Evolutionary conservation across 2,797 vertebrate species (phyloP), one percentile per base, ranked within the genome.

Genomic region (Pampus argenteus): DNA sequence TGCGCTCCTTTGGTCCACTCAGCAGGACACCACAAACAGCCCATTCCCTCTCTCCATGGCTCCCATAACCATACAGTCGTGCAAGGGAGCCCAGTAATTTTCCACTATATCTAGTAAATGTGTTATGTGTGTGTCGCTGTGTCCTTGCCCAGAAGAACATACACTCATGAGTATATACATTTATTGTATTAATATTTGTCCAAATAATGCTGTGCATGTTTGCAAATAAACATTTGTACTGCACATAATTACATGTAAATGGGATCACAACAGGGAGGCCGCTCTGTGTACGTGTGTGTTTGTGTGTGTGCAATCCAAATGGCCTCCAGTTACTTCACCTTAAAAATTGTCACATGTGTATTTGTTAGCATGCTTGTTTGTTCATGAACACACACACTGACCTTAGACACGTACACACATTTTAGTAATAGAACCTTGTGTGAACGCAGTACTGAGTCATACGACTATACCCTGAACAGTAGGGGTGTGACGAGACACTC

Each of bases 21-120:
- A 81, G 82, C 84, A 89, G 82, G 87, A 86, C 77, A 81, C 86
- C 86, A 72, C 88, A 88, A 86, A 86, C 82, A 88, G 79, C 68
- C 77, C 66, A 67, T 74, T 87, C 71, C 74, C 55, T 81, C 79
- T 84, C 75, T 81, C 66, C 48, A 49, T 25, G 81, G 69, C 74
- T 87, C 78, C 77, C 59, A 72, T 45, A 79, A 82, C 79, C 75
- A 81, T 67, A 66, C 68, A 67, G 67, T 52, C 75, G n/a, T 73
- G 65, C 65, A 78, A 47, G 73, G 51, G 57, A 81, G 77, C 68
- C 23, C n/a, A 42, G 82, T 88, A 72, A 78, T 86, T 88, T 91
- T 88, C 86, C 82, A 88, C 82, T 81, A 75, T 72, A 73, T 60
- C 50, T 57, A 73, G 34, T 54, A 49, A 60, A 51, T 57, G 51